Evolutionary conservation across 2,113 vertebrate species (phyloP).

Genomic region (Antechinus stuartii): DNA sequence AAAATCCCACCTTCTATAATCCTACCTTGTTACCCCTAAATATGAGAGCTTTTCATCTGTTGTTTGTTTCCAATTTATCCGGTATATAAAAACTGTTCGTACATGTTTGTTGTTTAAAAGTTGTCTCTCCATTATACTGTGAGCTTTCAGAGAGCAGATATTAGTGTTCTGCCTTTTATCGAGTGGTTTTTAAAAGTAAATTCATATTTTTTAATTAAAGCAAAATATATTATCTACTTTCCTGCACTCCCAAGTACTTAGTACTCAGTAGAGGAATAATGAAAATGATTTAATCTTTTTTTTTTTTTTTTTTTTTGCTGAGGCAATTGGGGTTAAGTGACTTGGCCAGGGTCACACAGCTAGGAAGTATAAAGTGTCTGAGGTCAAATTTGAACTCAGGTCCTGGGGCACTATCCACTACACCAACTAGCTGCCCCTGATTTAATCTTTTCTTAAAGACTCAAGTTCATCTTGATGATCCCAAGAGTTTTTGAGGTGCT

Average conservation of each 20-base stretch:
- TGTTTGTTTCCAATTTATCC: background rate
- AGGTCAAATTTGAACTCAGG: too few species aligned
- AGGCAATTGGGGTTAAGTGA: too few species aligned
- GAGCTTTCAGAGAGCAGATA: background rate
- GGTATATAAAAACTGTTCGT: background rate
- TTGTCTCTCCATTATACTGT: background rate
- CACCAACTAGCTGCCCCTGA: too few species aligned
- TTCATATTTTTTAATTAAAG: background rate
- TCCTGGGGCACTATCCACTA: too few species aligned
- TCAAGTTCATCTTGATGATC: background rate
- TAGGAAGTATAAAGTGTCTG: too few species aligned
- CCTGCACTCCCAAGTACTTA: too few species aligned
- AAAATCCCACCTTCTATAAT: background rate
- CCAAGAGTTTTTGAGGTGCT: background rate
- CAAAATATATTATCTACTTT: background rate
- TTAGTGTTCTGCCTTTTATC: background rate
- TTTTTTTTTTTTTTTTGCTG: background rate
- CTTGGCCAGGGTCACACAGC: too few species aligned
- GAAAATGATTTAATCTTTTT: background rate
- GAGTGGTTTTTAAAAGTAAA: background rate
- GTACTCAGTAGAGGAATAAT: background rate
- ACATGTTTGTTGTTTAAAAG: background rate
- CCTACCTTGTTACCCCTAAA: background rate
- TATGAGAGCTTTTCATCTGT: background rate
- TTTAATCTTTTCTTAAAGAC: background rate